Conservation (phyloP, 2,797 vertebrate species). For the Bufotes viridis region DNA sequence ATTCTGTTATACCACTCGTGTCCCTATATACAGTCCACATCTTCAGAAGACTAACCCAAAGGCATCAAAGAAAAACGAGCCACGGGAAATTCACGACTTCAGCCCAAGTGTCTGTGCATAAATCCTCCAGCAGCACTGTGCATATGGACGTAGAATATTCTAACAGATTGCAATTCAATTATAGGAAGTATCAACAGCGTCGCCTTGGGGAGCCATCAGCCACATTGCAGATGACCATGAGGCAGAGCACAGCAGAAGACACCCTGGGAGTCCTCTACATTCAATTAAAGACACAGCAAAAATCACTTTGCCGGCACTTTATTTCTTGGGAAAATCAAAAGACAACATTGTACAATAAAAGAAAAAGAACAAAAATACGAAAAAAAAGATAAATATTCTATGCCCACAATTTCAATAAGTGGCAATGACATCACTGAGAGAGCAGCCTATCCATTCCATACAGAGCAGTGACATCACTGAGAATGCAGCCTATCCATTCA, state of each 20-base stretch:
- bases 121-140: slow-evolving; percentile 10
- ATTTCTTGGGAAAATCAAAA: background rate
- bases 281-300: background rate
- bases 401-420: too few relatives aligned
- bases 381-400: too few relatives aligned
- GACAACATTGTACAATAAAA: background rate
- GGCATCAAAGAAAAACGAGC: background rate
- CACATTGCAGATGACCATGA: background rate
- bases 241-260: background rate
- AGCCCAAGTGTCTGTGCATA: background rate
- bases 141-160: slow-evolving; percentile 5
- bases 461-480: background rate
- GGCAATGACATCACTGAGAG: background rate
- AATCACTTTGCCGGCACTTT: background rate
- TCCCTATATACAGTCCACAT: background rate
- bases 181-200: background rate
- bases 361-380: too few relatives aligned
- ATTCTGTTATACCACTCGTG: too few relatives aligned
- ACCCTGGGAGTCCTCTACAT: background rate
- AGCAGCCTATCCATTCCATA: background rate
- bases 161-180: slow-evolving; percentile 43
- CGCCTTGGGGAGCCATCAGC: slow-evolving; percentile 1
- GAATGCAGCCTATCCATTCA: too few relatives aligned
- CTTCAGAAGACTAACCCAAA: background rate
- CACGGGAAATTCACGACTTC: background rate